Percentiles rank a stretch among this genome's conserved stretches.
These are phyloP conservation scores for Microtus richardsoni DNA, from an alignment of 2,113 vertebrate genomes.

Conservation along the genomic window DNA sequence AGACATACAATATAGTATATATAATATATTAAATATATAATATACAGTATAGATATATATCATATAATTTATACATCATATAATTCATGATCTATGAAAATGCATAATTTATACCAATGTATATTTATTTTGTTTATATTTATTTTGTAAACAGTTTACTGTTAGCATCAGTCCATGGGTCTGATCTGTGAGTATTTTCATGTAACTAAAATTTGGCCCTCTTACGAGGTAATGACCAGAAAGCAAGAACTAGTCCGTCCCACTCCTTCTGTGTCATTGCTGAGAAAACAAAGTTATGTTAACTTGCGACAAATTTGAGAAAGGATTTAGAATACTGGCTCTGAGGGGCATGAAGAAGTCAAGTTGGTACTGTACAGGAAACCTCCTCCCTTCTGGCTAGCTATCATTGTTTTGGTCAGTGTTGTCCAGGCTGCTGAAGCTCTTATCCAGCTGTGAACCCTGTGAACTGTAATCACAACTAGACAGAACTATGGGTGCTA, in stretches of 20 bases:
- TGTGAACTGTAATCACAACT: background rate
- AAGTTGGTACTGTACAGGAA: background rate
- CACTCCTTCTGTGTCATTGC: background rate
- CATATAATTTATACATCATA: background rate
- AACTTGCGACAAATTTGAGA: fast-evolving
- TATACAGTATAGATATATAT: background rate
- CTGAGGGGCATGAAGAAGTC: background rate
- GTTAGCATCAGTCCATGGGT: fast-evolving
- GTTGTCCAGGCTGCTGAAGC: background rate
- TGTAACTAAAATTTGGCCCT: background rate
- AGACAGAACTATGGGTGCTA: background rate
- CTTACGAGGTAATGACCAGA: background rate
- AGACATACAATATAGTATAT: background rate
- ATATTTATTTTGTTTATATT: background rate
- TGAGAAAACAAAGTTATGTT: background rate
- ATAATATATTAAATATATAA: background rate
- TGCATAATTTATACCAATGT: background rate
- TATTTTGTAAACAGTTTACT: background rate
- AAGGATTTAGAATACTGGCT: background rate
- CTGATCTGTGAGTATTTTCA: background rate
- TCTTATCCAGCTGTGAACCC: background rate
- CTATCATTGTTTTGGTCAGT: background rate
- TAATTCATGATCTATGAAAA: background rate
- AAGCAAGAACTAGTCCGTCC: background rate
- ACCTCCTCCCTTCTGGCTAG: background rate